Evolutionary conservation across 2,888 invertebrate genomes (phyloP).

Genomic region (Thera obeliscata): DNA sequence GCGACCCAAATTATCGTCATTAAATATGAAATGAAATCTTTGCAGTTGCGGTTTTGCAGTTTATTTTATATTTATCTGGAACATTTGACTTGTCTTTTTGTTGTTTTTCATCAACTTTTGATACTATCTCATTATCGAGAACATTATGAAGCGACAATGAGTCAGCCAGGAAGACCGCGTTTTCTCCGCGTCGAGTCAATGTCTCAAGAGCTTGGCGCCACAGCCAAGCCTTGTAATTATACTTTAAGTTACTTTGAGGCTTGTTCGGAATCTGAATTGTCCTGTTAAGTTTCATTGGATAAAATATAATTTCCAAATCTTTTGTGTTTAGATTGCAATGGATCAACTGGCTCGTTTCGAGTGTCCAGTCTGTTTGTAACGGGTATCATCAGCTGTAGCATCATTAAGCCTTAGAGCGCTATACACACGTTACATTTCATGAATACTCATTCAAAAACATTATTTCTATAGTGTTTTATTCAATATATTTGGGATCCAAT

Average conservation of each 20-base stretch:
- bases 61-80: conserved; percentile 2
- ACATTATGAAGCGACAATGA: conserved; percentile 42
- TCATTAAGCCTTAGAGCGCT: neutral
- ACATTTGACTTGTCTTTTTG: neutral
- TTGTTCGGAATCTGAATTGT: neutral
- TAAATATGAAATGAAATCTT: conserved; percentile 55
- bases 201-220: conserved; percentile 51
- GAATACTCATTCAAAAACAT: too few species aligned
- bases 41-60: conserved; percentile 38
- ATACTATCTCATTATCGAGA: conserved; percentile 28
- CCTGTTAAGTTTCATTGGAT: neutral
- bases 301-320: neutral
- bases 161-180: conserved; percentile 55
- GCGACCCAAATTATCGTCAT: conserved; percentile 61
- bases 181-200: conserved; percentile 52
- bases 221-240: conserved; percentile 57
- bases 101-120: conserved; percentile 5
- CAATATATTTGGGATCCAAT: conserved; percentile 14
- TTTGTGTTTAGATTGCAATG: neutral
- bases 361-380: neutral
- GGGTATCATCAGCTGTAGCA: conserved; percentile 9
- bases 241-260: conserved; percentile 35
- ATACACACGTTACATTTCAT: too few species aligned
- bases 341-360: neutral
- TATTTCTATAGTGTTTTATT: conserved; percentile 7